Conservation (phyloP, 92 coral and sea anemone genomes). For the Palythoa heliodiscus region DNA sequence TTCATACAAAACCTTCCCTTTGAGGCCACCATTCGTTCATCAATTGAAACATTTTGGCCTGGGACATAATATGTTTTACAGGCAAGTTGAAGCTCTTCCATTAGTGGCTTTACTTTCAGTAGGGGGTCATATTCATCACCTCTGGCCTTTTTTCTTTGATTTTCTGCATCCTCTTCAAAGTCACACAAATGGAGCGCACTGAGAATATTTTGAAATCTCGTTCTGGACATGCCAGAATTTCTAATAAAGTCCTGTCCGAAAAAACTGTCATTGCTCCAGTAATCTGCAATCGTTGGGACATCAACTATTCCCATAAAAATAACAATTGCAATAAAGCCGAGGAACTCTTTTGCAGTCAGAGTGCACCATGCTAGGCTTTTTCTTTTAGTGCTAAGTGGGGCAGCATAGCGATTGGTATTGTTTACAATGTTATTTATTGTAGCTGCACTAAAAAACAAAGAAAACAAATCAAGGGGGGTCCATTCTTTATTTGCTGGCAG, state of each 20-base stretch:
- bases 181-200: conserved; percentile 53
- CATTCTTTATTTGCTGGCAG: conserved; percentile 53
- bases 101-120: conserved; percentile 21
- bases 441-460: conserved; percentile 37
- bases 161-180: conserved; percentile 54
- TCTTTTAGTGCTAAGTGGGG: conserved; percentile 39
- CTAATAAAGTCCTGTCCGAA: conserved; percentile 42
- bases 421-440: conserved; percentile 40
- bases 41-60: conserved; percentile 32
- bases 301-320: conserved; percentile 57
- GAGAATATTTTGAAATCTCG: conserved; percentile 49
- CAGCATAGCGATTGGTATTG: conserved; percentile 45
- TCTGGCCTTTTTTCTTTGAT: conserved; percentile 44
- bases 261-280: conserved; percentile 43
- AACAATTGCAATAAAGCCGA: conserved; percentile 45
- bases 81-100: conserved; percentile 37
- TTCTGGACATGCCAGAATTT: conserved; percentile 48
- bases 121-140: conserved; percentile 34
- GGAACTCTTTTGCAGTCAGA: conserved; percentile 41
- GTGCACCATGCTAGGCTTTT: conserved; percentile 41
- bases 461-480: conserved; percentile 48
- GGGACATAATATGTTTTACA: conserved; percentile 36
- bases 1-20: conserved; percentile 58
- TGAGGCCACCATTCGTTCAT: conserved; percentile 55
- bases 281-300: conserved; percentile 45